These are phyloP conservation scores for Berghia stephanieae DNA, from an alignment of 1,140 invertebrate species.

Conservation along the genomic window DNA sequence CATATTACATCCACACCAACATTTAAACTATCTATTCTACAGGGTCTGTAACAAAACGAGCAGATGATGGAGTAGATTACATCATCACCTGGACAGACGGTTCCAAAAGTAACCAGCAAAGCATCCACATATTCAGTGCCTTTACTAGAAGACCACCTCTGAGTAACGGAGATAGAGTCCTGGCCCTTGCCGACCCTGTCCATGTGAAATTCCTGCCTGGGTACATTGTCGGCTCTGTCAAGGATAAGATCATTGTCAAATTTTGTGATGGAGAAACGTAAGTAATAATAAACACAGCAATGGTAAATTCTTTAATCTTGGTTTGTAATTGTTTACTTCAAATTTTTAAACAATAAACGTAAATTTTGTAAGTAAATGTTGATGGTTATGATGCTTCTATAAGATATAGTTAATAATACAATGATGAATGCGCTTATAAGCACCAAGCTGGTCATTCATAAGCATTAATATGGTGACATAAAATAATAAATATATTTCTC, in stretches of 20 bases:
- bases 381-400: too few relatives aligned
- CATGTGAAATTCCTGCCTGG: conserved; percentile 50
- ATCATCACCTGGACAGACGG: conserved; percentile 49
- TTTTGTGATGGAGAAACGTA: conserved; percentile 52
- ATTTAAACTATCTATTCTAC: background rate
- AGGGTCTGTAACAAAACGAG: conserved; percentile 23
- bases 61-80: conserved; percentile 37
- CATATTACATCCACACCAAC: too few relatives aligned
- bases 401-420: background rate
- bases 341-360: background rate
- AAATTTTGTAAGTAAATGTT: background rate
- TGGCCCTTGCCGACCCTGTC: conserved; percentile 43
- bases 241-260: conserved; percentile 39
- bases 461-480: too few relatives aligned
- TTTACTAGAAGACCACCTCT: conserved; percentile 42
- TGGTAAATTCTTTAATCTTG: background rate
- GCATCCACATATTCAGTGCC: conserved; percentile 53
- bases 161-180: conserved; percentile 39
- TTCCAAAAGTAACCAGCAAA: conserved; percentile 41
- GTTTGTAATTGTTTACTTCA: background rate
- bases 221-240: conserved; percentile 31
- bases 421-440: background rate
- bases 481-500: too few relatives aligned
- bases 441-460: too few relatives aligned
- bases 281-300: conserved; percentile 21